These are phyloP conservation scores for Nomada fucata DNA, from an alignment of 2,888 invertebrate genomes.

Conservation along the genomic window DNA sequence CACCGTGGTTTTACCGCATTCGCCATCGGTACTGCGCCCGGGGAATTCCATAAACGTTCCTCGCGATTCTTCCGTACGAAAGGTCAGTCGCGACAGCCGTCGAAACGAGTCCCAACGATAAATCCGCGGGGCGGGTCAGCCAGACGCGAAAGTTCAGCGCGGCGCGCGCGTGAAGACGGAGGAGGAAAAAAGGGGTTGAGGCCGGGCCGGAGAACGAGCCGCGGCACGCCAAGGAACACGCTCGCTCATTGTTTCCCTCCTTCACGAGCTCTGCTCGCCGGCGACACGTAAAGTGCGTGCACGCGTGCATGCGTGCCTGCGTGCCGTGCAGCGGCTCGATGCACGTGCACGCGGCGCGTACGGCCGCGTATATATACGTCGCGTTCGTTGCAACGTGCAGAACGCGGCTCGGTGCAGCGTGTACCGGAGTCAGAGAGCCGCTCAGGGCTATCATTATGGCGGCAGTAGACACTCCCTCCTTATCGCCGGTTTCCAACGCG, in stretches of 20 bases:
- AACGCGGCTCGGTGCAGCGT: slow-evolving; percentile 62
- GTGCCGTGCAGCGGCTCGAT: slow-evolving; percentile 48
- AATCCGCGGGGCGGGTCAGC: slow-evolving; percentile 32
- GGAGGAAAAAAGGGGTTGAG: slow-evolving; percentile 30
- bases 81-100: too few species aligned
- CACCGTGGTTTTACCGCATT: too few species aligned
- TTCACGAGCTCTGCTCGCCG: slow-evolving; percentile 24
- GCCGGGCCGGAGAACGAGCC: slow-evolving; percentile 24
- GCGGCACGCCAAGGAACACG: slow-evolving; percentile 33
- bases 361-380: slow-evolving; percentile 27
- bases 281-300: slow-evolving; percentile 68
- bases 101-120: not conserved
- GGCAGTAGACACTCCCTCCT: slow-evolving; percentile 84
- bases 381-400: slow-evolving; percentile 47
- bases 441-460: slow-evolving; percentile 83
- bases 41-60: too few species aligned
- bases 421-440: slow-evolving; percentile 78
- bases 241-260: slow-evolving; percentile 58
- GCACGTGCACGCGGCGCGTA: slow-evolving; percentile 58
- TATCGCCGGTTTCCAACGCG: slow-evolving; percentile 82
- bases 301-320: slow-evolving; percentile 52
- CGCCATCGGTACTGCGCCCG: too few species aligned
- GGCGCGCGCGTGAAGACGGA: slow-evolving; percentile 53
- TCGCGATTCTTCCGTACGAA: too few species aligned
- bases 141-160: slow-evolving; percentile 18